Percentiles rank a stretch among this genome's conserved stretches.
Evolutionary conservation across 2,113 vertebrate genomes (phyloP).

Genomic region (Plestiodon gilberti): DNA sequence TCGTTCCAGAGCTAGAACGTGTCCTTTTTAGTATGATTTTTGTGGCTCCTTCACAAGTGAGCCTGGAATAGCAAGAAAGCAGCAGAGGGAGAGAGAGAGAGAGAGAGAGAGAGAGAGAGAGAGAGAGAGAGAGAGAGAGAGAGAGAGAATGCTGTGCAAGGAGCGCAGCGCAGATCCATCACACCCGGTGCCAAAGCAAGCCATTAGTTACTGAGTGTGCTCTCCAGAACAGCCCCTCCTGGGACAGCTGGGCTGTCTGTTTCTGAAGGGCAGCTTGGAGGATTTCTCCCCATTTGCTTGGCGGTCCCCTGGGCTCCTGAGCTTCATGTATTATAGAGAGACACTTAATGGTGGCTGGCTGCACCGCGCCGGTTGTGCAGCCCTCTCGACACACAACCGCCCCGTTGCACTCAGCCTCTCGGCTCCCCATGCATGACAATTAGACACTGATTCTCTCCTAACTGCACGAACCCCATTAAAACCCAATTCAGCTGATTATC

Average conservation of each 20-base stretch:
- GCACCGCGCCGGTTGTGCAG: slow-evolving; percentile 20
- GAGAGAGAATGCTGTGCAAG: not conserved
- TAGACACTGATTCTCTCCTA: slow-evolving; percentile 61
- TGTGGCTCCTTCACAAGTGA: not conserved
- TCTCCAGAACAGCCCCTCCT: slow-evolving; percentile 40
- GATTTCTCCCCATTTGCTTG: slow-evolving; percentile 57
- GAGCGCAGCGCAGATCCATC: slow-evolving; percentile 53
- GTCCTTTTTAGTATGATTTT: not conserved
- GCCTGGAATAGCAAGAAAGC: slow-evolving; percentile 1
- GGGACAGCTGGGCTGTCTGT: slow-evolving; percentile 38
- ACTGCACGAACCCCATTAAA: slow-evolving; percentile 66
- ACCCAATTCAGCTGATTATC: slow-evolving; percentile 65
- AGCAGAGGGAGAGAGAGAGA: not conserved
- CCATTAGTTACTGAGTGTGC: slow-evolving; percentile 48
- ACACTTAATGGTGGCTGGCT: slow-evolving; percentile 65
- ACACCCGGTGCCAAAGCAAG: slow-evolving; percentile 36
- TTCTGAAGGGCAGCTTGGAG: slow-evolving; percentile 44
- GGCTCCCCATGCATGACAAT: slow-evolving; percentile 47
- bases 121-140: too few relatives aligned
- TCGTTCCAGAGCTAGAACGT: not conserved
- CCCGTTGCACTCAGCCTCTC: not conserved
- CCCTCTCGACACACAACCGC: slow-evolving; percentile 25
- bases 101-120: too few relatives aligned
- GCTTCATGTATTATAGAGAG: slow-evolving; percentile 64
- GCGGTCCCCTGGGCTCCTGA: slow-evolving; percentile 45